Evolutionary conservation across 2,113 vertebrate species (phyloP).

Genomic region (Monarcha castaneiventris): DNA sequence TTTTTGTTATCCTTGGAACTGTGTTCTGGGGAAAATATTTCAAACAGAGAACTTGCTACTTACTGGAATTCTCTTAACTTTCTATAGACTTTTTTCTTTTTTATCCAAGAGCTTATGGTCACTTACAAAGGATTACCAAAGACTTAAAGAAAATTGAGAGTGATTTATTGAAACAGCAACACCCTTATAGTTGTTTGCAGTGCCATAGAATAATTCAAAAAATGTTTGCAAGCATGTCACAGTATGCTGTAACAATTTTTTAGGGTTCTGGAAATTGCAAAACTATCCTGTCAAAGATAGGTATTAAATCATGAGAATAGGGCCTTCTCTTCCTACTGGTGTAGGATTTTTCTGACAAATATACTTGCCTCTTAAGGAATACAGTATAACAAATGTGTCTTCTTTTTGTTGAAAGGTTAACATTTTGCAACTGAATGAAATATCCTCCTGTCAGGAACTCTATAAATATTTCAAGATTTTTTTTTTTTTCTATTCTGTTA

Average conservation of each 20-base stretch:
- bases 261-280: neutral
- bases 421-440: neutral
- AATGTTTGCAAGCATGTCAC: neutral
- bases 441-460: neutral
- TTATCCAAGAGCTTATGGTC: neutral
- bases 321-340: neutral
- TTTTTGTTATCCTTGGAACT: constrained; percentile 39
- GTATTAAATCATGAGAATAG: neutral
- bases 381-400: neutral
- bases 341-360: neutral
- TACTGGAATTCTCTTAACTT: constrained; percentile 15
- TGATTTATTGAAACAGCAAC: neutral
- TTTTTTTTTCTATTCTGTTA: neutral
- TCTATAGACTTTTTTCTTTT: neutral
- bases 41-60: neutral
- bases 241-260: neutral
- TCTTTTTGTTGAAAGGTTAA: neutral
- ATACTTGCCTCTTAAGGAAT: neutral
- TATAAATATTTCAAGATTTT: neutral
- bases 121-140: neutral
- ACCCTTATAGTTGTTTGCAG: neutral
- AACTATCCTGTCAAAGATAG: neutral
- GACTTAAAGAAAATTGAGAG: neutral
- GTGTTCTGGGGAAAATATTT: neutral
- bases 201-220: neutral